phyloP scores from a whole-genome alignment of 2,113 vertebrate species.

The Macrotus californicus region DNA sequence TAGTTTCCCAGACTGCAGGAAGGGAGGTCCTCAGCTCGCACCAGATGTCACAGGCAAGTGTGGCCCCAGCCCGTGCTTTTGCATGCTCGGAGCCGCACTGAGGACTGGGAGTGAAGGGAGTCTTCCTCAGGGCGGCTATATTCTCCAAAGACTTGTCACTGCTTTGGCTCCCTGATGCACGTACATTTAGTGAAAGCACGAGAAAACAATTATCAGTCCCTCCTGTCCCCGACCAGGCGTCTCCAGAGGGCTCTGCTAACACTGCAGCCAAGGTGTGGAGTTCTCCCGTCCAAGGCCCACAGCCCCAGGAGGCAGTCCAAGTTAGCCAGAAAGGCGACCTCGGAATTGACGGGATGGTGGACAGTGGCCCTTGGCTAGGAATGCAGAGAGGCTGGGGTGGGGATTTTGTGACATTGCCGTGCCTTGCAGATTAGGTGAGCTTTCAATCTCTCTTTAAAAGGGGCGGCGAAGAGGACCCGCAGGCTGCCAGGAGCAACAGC shows the following conservation, averaged over 20 bases:
- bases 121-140: conserved; percentile 31
- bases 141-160: conserved; percentile 63
- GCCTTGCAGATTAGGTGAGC: conserved; percentile 73
- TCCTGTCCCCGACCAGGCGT: conserved; percentile 52
- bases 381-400: conserved; percentile 52
- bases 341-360: not conserved
- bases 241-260: conserved; percentile 61
- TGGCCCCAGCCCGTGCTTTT: not conserved
- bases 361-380: not conserved
- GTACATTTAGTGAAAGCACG: conserved; percentile 58
- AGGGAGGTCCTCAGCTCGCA: not conserved
- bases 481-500: conserved; percentile 73
- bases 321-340: conserved; percentile 14
- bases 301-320: conserved; percentile 7
- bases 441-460: conserved; percentile 75
- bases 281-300: not conserved
- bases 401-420: conserved; percentile 34
- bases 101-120: conserved; percentile 25
- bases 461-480: conserved; percentile 75
- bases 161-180: conserved; percentile 42
- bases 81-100: not conserved
- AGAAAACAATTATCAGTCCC: conserved; percentile 77
- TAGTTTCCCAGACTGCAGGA: not conserved
- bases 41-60: not conserved
- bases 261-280: conserved; percentile 39